Conservation (phyloP, 2,888 invertebrate species). For the Euspilapteryx auroguttella region DNA sequence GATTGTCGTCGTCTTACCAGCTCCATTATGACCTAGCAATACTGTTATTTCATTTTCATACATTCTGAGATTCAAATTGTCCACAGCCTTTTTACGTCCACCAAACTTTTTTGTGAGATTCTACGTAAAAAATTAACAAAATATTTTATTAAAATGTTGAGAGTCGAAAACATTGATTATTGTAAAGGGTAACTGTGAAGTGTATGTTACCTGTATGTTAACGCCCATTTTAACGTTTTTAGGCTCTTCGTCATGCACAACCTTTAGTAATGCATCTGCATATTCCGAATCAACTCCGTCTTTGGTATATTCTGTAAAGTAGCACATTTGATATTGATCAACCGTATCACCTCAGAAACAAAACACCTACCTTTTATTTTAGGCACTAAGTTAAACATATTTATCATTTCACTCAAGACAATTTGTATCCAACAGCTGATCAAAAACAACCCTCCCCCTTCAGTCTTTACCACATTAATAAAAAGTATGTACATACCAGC, state of each 20-base stretch:
- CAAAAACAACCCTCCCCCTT: no score
- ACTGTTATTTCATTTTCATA: constrained; percentile 91
- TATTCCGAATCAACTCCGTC: no score
- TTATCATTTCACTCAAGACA: no score
- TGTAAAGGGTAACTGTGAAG: no score
- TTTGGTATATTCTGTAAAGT: no score
- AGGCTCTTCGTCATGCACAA: constrained; percentile 47
- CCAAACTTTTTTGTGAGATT: constrained; percentile 67
- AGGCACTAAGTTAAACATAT: no score
- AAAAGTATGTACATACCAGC: no score
- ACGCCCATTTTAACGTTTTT: constrained; percentile 43
- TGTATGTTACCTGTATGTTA: constrained; percentile 34
- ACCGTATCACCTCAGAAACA: no score
- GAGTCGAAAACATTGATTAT: no score
- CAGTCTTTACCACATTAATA: no score
- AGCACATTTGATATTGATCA: no score
- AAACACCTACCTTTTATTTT: neutral
- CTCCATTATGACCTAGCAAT: constrained; percentile 71
- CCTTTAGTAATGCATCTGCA: constrained; percentile 30
- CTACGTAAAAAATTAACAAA: constrained; percentile 26
- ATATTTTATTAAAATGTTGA: neutral
- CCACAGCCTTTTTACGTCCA: constrained; percentile 64
- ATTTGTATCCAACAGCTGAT: no score
- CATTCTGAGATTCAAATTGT: constrained; percentile 76
- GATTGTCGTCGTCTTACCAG: constrained; percentile 94